A percentile compares a stretch with the other conserved stretches of the same genome.
Evolutionary conservation across 2,888 invertebrate genomes (phyloP).

Genomic region (Pogonocherus hispidulus): DNA sequence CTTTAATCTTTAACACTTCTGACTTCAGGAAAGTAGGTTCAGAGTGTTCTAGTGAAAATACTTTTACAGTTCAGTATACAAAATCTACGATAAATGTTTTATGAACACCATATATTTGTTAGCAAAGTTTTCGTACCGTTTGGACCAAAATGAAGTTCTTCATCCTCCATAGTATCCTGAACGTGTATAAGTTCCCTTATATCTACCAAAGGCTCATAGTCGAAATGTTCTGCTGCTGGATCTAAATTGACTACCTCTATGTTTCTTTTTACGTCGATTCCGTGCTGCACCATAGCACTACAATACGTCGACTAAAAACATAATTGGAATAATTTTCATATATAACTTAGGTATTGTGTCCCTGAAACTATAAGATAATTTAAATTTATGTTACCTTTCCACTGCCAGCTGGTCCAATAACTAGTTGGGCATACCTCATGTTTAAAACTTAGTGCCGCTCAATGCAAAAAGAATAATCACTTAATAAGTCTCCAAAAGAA

Average conservation of each 20-base stretch:
- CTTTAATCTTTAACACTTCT: no score
- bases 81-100: no score
- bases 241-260: conserved; percentile 70
- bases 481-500: no score
- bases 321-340: conserved; percentile 27
- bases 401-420: conserved; percentile 97
- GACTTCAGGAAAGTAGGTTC: no score
- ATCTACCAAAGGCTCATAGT: conserved; percentile 89
- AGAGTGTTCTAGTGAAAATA: no score
- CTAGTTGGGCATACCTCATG: conserved; percentile 95
- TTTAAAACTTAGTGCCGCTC: conserved; percentile 28
- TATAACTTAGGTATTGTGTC: no score
- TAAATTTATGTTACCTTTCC: conserved; percentile 82
- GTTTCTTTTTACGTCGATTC: conserved; percentile 79
- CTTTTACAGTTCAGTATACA: no score
- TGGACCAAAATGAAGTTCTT: conserved; percentile 93
- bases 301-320: conserved; percentile 91
- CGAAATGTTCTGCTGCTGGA: conserved; percentile 87
- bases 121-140: conserved; percentile 78
- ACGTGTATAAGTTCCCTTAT: conserved; percentile 92
- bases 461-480: no score
- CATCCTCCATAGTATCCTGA: conserved; percentile 98
- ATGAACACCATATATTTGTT: no score
- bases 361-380: not conserved
- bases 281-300: conserved; percentile 88